These are phyloP conservation scores for Microtus richardsoni DNA, from an alignment of 2,113 vertebrate genomes.

Conservation along the genomic window DNA sequence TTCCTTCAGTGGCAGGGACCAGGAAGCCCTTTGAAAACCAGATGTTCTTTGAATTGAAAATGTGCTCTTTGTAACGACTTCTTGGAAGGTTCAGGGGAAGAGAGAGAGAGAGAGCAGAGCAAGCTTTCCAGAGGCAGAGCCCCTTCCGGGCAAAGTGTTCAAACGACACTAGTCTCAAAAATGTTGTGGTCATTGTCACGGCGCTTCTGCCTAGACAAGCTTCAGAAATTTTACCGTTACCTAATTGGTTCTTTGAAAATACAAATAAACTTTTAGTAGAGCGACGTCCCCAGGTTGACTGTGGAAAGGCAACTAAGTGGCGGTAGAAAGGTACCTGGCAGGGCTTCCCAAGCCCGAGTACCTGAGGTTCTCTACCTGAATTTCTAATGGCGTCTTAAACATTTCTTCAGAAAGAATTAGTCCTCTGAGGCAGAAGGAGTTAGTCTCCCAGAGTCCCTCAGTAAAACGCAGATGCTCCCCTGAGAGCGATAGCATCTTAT, in stretches of 20 bases:
- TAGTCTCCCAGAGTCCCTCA: neutral
- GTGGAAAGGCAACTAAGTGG: neutral
- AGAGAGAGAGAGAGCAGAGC: neutral
- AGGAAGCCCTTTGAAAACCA: neutral
- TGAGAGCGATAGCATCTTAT: neutral
- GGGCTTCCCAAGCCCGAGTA: neutral
- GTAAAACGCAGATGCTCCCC: neutral
- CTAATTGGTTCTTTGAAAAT: constrained; percentile 3
- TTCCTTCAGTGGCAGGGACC: neutral
- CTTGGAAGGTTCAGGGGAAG: neutral
- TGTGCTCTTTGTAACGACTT: neutral
- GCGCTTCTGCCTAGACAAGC: constrained; percentile 13
- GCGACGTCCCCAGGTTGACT: neutral
- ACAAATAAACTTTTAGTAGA: neutral
- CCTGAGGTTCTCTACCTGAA: neutral
- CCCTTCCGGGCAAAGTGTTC: neutral
- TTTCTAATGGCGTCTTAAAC: constrained; percentile 20
- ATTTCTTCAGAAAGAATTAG: neutral
- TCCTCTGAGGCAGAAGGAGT: constrained; percentile 31
- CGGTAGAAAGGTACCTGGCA: neutral
- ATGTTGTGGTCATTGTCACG: neutral
- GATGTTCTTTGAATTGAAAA: neutral
- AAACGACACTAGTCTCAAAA: neutral
- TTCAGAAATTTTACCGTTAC: neutral
- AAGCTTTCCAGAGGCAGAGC: neutral